phyloP scores from a whole-genome alignment of 2,797 vertebrate genomes.

The Arremon brunneinucha region DNA sequence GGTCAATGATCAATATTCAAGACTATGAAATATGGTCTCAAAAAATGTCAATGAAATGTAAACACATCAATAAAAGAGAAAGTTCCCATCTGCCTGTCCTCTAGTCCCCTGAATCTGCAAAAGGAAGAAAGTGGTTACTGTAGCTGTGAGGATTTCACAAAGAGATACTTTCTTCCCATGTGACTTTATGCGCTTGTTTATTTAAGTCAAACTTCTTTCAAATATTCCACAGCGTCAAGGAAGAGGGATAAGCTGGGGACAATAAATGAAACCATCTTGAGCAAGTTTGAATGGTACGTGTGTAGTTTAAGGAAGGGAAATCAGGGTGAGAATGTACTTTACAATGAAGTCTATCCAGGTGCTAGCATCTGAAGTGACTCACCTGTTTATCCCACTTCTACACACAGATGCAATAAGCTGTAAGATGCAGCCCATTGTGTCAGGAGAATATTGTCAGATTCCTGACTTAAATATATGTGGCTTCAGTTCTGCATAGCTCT shows the following conservation, averaged over 20 bases:
- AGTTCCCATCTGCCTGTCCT: not conserved
- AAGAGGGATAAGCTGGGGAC: not conserved
- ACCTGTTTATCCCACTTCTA: not conserved
- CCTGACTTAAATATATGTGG: not conserved
- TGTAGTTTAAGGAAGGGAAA: not conserved
- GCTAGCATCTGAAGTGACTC: not conserved
- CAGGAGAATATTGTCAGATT: not conserved
- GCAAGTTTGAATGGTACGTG: not conserved
- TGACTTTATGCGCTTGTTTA: not conserved
- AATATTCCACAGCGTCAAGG: not conserved
- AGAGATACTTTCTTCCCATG: not conserved
- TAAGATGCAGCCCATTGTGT: not conserved
- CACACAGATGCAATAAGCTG: not conserved
- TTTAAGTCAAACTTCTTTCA: not conserved
- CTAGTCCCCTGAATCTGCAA: not conserved
- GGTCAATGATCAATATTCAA: not conserved
- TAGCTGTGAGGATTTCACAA: not conserved
- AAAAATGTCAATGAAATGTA: not conserved
- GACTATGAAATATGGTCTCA: not conserved
- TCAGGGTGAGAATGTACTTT: not conserved
- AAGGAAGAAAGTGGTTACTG: not conserved
- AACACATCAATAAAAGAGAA: not conserved
- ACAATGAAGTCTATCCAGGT: not conserved
- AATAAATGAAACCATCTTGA: not conserved
- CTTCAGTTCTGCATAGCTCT: not conserved